Base-by-base conservation (phyloP, 1,140 invertebrate genomes). In the Tetraneura akinire region DNA sequence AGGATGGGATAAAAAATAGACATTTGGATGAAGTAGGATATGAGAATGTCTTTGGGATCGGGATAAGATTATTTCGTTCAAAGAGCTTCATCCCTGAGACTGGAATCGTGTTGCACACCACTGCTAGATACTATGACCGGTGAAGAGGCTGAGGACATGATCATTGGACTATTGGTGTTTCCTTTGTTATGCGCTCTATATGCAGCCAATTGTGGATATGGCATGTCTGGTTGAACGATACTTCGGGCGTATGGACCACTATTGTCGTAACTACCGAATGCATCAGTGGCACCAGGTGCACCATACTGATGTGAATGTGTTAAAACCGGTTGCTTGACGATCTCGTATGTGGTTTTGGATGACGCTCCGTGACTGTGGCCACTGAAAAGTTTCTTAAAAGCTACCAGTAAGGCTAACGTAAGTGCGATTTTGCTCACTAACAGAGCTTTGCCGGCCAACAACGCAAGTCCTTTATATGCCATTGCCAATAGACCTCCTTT, bases 331-430 rank as follows among this genome's bases (percentile, higher is more conserved):
- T 93, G 91, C 85, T 94, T 94, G 21, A 94, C 90, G 84, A 94
- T 93, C 86, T 94, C 92, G 83, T 93, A 92, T 16, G 92, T 93
- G 3, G 92, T 93, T 85, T 93, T 93, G 83, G 93, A 92, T 68
- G 90, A 88, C 21, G 88, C 87, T 80, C 89, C 88, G 13, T 88
- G 88, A 4, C 87, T 87, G 51, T 87, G 86, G 8, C 82, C 83
- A 84, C 87, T 86, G 80, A 92, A 88, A 26, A 93, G 85, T 84
- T 93, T 93, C 86, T 93, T 94, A 57, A 94, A 86, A 0, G 91
- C 92, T 57, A 94, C 88, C 53, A 93, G 91, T 13, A 90, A 90
- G 49, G 91, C 91, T 21, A 94, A 86, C 3, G 92, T 87, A 3
- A 94, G 85, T 16, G 93, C 93, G 83, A 94, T 90, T 85, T 92